phyloP scores from a whole-genome alignment of 1,140 invertebrate genomes.

The Cherax quadricarinatus region DNA sequence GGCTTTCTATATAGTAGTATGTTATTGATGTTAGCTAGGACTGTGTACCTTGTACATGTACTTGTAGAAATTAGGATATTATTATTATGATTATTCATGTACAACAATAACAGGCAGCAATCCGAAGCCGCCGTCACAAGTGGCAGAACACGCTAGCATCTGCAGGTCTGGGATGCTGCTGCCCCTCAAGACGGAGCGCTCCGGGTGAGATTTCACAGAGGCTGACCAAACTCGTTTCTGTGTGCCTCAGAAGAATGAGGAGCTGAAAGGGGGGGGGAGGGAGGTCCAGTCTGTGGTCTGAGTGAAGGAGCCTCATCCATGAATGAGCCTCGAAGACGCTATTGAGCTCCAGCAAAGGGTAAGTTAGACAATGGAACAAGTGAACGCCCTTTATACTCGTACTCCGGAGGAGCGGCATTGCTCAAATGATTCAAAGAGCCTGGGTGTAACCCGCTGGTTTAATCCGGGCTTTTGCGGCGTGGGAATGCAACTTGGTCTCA shows the following conservation, averaged over 20 bases:
- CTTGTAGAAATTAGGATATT: too few species aligned
- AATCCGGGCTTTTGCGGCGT: too few species aligned
- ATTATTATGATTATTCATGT: too few species aligned
- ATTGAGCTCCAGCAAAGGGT: not conserved
- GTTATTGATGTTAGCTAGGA: too few species aligned
- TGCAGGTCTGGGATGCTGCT: not conserved
- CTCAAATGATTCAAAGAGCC: not conserved
- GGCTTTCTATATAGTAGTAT: too few species aligned
- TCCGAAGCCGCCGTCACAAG: not conserved
- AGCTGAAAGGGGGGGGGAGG: not conserved
- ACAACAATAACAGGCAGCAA: too few species aligned
- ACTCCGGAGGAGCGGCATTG: not conserved
- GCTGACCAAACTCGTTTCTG: slow-evolving; percentile 7
- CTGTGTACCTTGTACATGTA: too few species aligned
- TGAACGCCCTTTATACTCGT: not conserved
- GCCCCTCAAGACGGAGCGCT: not conserved
- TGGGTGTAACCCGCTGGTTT: not conserved
- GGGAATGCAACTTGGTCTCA: too few species aligned
- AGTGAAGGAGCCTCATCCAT: not conserved
- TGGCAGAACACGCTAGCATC: not conserved
- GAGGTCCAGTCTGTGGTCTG: not conserved
- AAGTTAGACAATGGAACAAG: not conserved
- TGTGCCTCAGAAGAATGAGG: slow-evolving; percentile 1
- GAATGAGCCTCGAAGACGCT: not conserved
- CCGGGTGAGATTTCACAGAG: slow-evolving; percentile 2